Base-by-base conservation (phyloP, 1,140 invertebrate species). In the Venustaconcha ellipsiformis region DNA sequence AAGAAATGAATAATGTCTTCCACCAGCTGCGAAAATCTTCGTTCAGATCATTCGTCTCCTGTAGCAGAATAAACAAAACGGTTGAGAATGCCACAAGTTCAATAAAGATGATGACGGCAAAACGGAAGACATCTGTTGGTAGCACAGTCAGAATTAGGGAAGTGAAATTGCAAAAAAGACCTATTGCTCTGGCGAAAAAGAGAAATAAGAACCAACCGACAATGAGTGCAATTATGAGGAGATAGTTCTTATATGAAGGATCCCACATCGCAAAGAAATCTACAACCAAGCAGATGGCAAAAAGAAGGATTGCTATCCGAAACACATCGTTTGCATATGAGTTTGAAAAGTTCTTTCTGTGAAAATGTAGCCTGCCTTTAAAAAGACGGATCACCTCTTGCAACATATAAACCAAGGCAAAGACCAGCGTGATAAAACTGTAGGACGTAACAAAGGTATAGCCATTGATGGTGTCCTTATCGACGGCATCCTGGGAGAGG, bases 151-250 rank as follows among this genome's bases (percentile, higher is more conserved):
- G 82, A 37, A 83, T 69, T 76, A 83, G 76, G 15, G 80, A 78
- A 5, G 82, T 83, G 69, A 83, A 83, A 65, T 82, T 82, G 64
- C 76, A 77, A 66, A 83, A 83, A 57, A 80, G 81, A 26, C 63
- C 67, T 4, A 78, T 68, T 1, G 76, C 78, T n/a, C 82, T 30
- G 13, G 80, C 72, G 67, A 82, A 81, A 74, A 83, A 83, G 1
- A 79, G 74, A 14, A 74, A 58, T 67, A 83, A 83, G 76, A 71
- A 78, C 78, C 82, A 81, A 23, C 82, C 82, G 4, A 83, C 17
- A 14, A 83, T 72, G 63, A 82, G 67, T 0, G 80, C 72, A 48
- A 11, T 48, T 30, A 80, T 77, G 20, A 81, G 78, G 55, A 83
- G 58, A 66, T 73, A 72, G 60, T 83, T 74, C 57, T 73, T 76